Evolutionary conservation across 1,140 invertebrate genomes (phyloP).

Genomic region (Gerris buenoi): DNA sequence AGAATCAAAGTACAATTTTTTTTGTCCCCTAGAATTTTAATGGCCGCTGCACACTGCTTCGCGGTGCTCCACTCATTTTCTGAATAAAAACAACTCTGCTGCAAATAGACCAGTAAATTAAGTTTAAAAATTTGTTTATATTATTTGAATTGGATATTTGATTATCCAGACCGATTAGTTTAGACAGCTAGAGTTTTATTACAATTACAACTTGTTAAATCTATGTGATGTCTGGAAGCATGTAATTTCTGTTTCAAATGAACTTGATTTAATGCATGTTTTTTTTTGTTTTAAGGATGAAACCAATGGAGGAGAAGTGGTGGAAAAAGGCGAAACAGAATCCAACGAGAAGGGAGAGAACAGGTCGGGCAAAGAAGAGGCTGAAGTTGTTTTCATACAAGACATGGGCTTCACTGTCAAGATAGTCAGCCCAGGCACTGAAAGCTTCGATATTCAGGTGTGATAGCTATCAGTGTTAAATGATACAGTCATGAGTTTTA

Average conservation of each 20-base stretch:
- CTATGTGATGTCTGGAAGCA: background rate
- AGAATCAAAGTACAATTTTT: too few relatives aligned
- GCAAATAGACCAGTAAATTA: too few relatives aligned
- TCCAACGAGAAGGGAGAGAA: slow-evolving; percentile 33
- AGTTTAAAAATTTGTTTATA: too few relatives aligned
- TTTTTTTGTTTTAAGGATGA: slow-evolving; percentile 12
- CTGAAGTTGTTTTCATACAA: slow-evolving; percentile 79
- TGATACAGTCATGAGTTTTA: too few relatives aligned
- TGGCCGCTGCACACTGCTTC: too few relatives aligned
- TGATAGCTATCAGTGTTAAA: too few relatives aligned
- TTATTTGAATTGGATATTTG: too few relatives aligned
- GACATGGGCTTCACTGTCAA: slow-evolving; percentile 87
- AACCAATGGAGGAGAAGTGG: slow-evolving; percentile 28
- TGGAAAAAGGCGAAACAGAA: slow-evolving; percentile 38
- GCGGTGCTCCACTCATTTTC: too few relatives aligned
- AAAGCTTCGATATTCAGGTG: slow-evolving; percentile 82
- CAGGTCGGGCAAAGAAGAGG: slow-evolving; percentile 44
- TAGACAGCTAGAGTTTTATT: background rate
- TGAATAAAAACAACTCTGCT: too few relatives aligned
- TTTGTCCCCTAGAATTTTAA: too few relatives aligned
- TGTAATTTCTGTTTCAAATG: slow-evolving; percentile 1
- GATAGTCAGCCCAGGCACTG: slow-evolving; percentile 73
- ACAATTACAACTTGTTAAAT: background rate
- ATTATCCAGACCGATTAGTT: too few relatives aligned
- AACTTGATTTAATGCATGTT: background rate